Evolutionary conservation across 1,140 invertebrate genomes (phyloP).

Genomic region (Drosophila trapezifrons): DNA sequence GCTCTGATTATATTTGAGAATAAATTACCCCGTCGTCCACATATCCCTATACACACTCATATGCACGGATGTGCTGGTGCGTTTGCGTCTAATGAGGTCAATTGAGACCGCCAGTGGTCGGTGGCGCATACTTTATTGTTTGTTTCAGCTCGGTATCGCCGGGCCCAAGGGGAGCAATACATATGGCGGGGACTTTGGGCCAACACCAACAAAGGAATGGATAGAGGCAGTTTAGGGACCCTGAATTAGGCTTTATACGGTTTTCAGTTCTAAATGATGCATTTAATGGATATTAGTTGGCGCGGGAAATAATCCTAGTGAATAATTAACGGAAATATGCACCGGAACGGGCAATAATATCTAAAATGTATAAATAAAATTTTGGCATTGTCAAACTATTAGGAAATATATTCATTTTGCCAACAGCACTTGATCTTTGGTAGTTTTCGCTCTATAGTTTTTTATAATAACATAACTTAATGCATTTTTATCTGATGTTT

Average conservation of each 20-base stretch:
- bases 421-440: not conserved
- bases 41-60: not conserved
- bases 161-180: slow-evolving; percentile 14
- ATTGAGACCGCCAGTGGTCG: slow-evolving; percentile 50
- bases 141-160: slow-evolving; percentile 27
- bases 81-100: slow-evolving; percentile 50
- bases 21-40: slow-evolving; percentile 17
- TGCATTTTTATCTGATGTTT: not conserved
- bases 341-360: not conserved
- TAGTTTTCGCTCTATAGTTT: not conserved
- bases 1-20: slow-evolving; percentile 36
- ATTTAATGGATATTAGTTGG: slow-evolving; percentile 3
- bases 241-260: slow-evolving; percentile 2
- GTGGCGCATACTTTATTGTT: slow-evolving; percentile 39
- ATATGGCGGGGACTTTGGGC: slow-evolving; percentile 1
- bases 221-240: not conserved
- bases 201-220: not conserved
- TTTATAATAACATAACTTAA: not conserved
- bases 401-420: not conserved
- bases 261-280: slow-evolving; percentile 2
- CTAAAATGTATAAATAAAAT: not conserved
- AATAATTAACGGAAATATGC: slow-evolving; percentile 20
- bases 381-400: not conserved
- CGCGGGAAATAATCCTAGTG: slow-evolving; percentile 1
- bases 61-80: not conserved